A percentile compares a stretch with the other conserved stretches of the same genome.
Conservation (phyloP, 1,140 invertebrate genomes). For the Ladona fulva region DNA sequence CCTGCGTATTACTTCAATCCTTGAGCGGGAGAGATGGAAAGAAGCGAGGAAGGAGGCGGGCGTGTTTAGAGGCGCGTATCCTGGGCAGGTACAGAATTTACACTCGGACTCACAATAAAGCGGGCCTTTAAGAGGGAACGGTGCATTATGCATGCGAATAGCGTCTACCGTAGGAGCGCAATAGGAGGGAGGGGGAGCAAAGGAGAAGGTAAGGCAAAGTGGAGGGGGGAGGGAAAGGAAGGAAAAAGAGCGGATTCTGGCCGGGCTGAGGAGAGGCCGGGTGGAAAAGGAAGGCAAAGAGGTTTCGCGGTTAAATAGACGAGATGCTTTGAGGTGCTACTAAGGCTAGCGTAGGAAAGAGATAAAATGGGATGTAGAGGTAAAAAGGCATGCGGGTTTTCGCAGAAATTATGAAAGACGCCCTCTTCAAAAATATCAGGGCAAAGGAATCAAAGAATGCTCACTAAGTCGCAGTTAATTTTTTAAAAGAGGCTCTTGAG, state of each 20-base stretch:
- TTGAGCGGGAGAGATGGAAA: not conserved
- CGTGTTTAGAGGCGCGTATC: not conserved
- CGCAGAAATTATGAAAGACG: too few species aligned
- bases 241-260: not conserved
- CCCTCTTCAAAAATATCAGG: too few species aligned
- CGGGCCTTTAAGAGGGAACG: not conserved
- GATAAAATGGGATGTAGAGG: too few species aligned
- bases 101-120: conserved; percentile 8
- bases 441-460: too few species aligned
- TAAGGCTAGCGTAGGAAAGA: too few species aligned
- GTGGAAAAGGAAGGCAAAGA: not conserved
- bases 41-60: not conserved
- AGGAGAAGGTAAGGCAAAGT: not conserved
- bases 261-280: not conserved
- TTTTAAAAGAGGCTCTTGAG: too few species aligned
- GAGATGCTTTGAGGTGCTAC: not conserved
- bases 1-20: too few species aligned
- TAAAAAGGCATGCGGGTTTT: too few species aligned
- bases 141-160: conserved; percentile 5
- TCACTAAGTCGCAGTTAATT: too few species aligned
- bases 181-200: not conserved
- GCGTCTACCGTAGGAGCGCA: not conserved
- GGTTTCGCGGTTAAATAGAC: not conserved
- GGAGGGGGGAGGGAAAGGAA: not conserved
- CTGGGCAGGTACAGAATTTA: conserved; percentile 4